phyloP scores from a whole-genome alignment of 2,113 vertebrate species.

The Phoenicopterus ruber region DNA sequence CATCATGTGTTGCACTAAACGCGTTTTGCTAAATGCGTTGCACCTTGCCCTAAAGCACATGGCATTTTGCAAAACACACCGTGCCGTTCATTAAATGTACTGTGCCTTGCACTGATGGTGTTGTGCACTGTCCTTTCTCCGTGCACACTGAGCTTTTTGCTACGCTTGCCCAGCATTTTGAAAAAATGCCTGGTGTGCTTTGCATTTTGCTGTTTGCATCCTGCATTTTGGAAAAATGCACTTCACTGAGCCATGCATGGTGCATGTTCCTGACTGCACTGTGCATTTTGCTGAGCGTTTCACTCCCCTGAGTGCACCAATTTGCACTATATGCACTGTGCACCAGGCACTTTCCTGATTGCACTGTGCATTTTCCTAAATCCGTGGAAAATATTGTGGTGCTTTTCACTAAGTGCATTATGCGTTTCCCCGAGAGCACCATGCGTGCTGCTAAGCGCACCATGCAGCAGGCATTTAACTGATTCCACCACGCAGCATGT shows the following conservation, averaged over 20 bases:
- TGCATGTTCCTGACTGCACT: no score
- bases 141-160: fast-evolving
- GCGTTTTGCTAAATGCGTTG: not conserved
- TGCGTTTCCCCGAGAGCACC: not conserved
- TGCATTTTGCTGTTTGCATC: not conserved
- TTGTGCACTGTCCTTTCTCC: not conserved
- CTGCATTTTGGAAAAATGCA: not conserved
- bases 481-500: not conserved
- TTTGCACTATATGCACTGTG: no score
- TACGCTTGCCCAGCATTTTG: fast-evolving
- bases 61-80: fast-evolving
- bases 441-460: no score
- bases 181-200: not conserved
- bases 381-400: fast-evolving
- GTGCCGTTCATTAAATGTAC: fast-evolving
- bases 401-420: not conserved
- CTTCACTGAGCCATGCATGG: fast-evolving
- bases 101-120: fast-evolving
- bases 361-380: not conserved
- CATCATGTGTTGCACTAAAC: fast-evolving
- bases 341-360: fast-evolving
- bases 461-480: no score
- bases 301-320: fast-evolving
- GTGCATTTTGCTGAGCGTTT: fast-evolving
- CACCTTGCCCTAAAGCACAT: not conserved